phyloP scores from a whole-genome alignment of 1,140 invertebrate species.

The Paraescarpia echinospica region DNA sequence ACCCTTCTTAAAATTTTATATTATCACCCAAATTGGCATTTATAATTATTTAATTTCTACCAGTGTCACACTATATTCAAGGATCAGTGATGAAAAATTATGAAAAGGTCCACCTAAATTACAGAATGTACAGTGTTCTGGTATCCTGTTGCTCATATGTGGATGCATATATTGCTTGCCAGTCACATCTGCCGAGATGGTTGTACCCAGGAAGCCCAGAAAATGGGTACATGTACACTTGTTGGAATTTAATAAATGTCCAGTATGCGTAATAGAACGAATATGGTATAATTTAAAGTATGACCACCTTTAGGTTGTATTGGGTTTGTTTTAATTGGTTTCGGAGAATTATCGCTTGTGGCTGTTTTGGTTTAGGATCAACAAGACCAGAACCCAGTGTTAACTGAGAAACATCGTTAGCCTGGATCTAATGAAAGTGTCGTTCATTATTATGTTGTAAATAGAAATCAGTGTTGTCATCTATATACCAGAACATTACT shows the following conservation, averaged over 20 bases:
- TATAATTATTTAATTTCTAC: neutral
- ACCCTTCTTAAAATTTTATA: too few species aligned
- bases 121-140: neutral
- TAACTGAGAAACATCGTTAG: neutral
- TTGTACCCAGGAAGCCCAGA: too few species aligned
- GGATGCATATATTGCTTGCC: too few species aligned
- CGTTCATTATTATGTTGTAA: neutral
- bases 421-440: neutral
- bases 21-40: neutral
- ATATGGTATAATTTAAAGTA: too few species aligned
- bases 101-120: neutral
- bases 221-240: too few species aligned
- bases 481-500: neutral
- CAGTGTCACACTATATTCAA: too few species aligned
- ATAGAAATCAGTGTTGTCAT: neutral
- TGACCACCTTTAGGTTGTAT: neutral
- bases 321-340: neutral
- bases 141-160: too few species aligned
- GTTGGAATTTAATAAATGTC: too few species aligned
- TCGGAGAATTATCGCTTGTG: neutral
- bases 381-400: neutral
- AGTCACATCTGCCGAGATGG: too few species aligned
- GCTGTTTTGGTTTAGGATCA: neutral
- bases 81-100: too few species aligned
- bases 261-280: too few species aligned